Evolutionary conservation across 2,888 invertebrate genomes (phyloP), one percentile per base, ranked within the genome.

Genomic region (Drosophila kanekoi): DNA sequence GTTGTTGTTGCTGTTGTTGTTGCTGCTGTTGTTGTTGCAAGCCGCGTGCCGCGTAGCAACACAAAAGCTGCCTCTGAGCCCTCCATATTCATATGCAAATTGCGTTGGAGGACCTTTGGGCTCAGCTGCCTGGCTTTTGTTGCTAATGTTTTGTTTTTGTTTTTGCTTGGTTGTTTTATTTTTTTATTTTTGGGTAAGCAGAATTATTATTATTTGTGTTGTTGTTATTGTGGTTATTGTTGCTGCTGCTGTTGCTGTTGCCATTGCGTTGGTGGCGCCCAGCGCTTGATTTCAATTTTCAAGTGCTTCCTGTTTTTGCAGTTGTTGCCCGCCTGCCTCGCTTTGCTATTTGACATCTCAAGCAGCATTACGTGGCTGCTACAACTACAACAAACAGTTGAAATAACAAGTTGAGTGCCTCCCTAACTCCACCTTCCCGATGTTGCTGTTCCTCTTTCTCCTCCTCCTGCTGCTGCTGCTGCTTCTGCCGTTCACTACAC

Each of bases 1-100:
- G 45, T 4, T 33, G 49, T n/a, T 64, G 32, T 23, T 18, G 28
- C 14, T 66, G 75, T 47, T 75, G 48, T 51, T 70, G 73, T n/a
- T n/a, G 8, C 1, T 33, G 49, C 13, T 60, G 28, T 14, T 66
- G 75, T 47, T 75, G 48, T 51, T 70, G 73, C 53, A 62, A 64
- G 66, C 80, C 71, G 71, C 51, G 70, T 72, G 75, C 76, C 59
- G 57, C 66, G 49, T 40, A 49, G 70, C 58, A 79, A 69, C 66
- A 69, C 53, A 68, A 72, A 76, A 61, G 62, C 69, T 66, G 77
- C 79, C 77, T 59, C 69, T 47, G 66, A 73, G 61, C 77, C 58
- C 72, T 70, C 68, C 70, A 76, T 80, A 85, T 85, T 85, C 85
- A 85, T 87, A 85, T 85, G 85, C 85, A 85, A 85, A 85, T 85